Conservation (phyloP, 2,888 invertebrate species). For the Myathropa florea region DNA sequence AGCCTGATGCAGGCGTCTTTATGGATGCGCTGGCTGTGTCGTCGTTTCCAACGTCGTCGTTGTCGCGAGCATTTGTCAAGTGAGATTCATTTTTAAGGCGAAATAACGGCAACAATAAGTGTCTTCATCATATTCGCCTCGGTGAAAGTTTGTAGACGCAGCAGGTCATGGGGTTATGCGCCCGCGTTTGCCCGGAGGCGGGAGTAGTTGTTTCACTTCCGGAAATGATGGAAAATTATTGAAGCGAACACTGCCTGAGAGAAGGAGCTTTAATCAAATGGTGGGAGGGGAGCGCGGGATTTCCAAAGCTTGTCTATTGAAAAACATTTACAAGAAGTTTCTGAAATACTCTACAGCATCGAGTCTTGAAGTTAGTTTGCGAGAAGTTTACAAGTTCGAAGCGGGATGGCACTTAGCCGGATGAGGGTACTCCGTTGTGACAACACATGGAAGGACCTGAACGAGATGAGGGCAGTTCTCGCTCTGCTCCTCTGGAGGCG, state of each 20-base stretch:
- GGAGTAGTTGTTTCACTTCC: conserved; percentile 52
- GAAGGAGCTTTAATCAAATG: conserved; percentile 18
- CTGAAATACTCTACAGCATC: neutral
- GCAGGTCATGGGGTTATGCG: conserved; percentile 66
- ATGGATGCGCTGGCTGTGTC: conserved; percentile 12
- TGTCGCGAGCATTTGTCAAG: conserved; percentile 61
- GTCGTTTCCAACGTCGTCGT: conserved; percentile 14
- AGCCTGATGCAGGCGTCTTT: conserved; percentile 33
- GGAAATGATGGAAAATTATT: conserved; percentile 63
- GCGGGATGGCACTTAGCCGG: neutral
- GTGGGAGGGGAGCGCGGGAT: conserved; percentile 1
- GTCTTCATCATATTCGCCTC: conserved; percentile 65
- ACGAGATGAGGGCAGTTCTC: neutral
- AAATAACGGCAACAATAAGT: conserved; percentile 70
- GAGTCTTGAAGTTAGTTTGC: neutral
- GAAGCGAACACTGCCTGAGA: conserved; percentile 13
- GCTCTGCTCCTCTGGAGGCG: neutral
- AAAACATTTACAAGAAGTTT: conserved; percentile 14
- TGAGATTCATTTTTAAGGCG: conserved; percentile 67
- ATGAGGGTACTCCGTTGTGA: neutral
- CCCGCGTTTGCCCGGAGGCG: conserved; percentile 49
- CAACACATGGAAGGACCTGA: neutral
- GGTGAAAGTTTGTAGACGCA: conserved; percentile 55
- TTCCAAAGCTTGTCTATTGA: conserved; percentile 12
- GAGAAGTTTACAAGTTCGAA: neutral